These are phyloP conservation scores for Leucoma salicis DNA, from an alignment of 2,888 invertebrate species.

Conservation along the genomic window DNA sequence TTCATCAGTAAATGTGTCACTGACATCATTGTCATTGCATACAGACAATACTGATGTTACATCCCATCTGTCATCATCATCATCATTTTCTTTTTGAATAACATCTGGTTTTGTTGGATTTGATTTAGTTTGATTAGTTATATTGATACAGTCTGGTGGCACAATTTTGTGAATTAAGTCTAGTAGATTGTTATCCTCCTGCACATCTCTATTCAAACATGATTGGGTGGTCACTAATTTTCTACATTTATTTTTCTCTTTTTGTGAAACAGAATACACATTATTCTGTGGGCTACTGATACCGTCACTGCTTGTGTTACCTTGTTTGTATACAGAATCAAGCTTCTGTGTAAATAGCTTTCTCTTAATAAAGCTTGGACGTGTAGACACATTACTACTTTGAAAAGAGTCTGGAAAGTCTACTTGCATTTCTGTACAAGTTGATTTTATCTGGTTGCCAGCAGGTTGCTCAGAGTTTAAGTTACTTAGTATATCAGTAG, in stretches of 20 bases:
- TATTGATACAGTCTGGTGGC: constrained; percentile 57
- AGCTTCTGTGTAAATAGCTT: constrained; percentile 69
- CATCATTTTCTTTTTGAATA: constrained; percentile 35
- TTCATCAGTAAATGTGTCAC: constrained; percentile 72
- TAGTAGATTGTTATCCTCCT: constrained; percentile 56
- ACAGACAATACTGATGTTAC: constrained; percentile 53
- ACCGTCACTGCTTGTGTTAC: constrained; percentile 47
- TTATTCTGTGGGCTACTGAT: constrained; percentile 57
- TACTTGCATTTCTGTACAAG: constrained; percentile 14
- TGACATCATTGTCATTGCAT: constrained; percentile 50
- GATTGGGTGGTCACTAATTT: constrained; percentile 62
- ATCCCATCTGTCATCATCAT: constrained; percentile 56
- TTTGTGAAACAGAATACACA: constrained; percentile 44
- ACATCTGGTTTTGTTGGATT: constrained; percentile 39
- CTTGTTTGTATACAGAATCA: constrained; percentile 54
- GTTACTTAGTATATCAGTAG: not conserved
- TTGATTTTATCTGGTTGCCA: constrained; percentile 20
- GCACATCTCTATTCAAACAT: constrained; percentile 58
- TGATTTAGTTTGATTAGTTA: constrained; percentile 44
- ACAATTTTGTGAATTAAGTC: constrained; percentile 73
- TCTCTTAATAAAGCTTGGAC: constrained; percentile 70
- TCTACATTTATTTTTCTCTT: constrained; percentile 62
- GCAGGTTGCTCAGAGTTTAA: constrained; percentile 6
- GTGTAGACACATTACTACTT: constrained; percentile 52
- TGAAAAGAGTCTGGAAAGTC: constrained; percentile 20